Base-by-base conservation (phyloP, 2,113 vertebrate species). In the Dryoscopus gambensis region DNA sequence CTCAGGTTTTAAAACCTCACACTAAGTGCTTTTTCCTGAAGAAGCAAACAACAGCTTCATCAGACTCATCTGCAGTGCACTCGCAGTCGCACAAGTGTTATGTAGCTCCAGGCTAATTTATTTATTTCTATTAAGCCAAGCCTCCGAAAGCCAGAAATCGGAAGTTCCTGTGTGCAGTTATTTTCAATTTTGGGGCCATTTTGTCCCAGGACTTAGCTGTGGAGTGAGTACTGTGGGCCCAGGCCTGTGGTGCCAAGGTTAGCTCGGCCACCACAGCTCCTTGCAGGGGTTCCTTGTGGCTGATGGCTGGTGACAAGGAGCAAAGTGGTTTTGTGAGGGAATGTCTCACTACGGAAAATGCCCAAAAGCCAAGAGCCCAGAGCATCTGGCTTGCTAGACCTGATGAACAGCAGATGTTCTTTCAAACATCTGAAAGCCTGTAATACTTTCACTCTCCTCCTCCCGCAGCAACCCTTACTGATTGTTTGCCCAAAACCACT, bases 1-100 rank as follows among this genome's bases (percentile, higher is more conserved):
- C 91, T 97, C 93, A 89, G 93, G 92, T 97, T 97, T 97, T 85
- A 92, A 97, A 97, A 93, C 75, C 91, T 95, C 86, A 75, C 89
- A 81, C 92, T 92, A 95, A 95, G 90, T 94, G 93, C 12, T 88
- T 93, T 49, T 90, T 97, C 96, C 87, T 90, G 33, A 94, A 96
- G 96, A 93, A 96, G 67, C 83, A 92, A 93, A 94, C 49, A 84
- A 77, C 94, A 96, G 88, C 95, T 97, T 95, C 78, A 89, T 96
- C 95, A 89, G 95, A 96, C 69, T 94, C 94, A 93, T 96, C 96
- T 97, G 82, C 93, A 95, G 53, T 74, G 97, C 91, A 75, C 78
- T 96, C 84, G 70, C 76, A 95, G 42, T 93, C 4, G 9, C 78
- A 93, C 78, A 94, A 90, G 64, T 47, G 22, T 93, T 91, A 88